Percentiles rank a stretch among this genome's conserved stretches.
phyloP scores from a whole-genome alignment of 2,888 invertebrate genomes.

The Malthinus flaveolus region DNA sequence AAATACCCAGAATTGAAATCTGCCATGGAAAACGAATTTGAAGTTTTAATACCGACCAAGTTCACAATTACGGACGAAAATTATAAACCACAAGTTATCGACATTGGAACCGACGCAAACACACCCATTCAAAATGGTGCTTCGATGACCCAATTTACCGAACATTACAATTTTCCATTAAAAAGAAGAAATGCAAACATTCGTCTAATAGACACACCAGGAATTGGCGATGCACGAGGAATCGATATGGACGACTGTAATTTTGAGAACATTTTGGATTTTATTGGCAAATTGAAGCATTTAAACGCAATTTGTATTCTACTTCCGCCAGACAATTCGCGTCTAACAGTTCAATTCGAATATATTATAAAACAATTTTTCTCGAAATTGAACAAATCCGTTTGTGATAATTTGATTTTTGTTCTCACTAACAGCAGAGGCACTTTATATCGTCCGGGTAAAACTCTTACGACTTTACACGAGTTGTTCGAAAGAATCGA shows the following conservation, averaged over 20 bases:
- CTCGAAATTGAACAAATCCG: constrained; percentile 42
- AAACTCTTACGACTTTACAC: constrained; percentile 35
- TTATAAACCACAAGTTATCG: constrained; percentile 1
- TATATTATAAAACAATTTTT: constrained; percentile 42
- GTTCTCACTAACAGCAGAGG: constrained; percentile 40
- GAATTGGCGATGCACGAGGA: constrained; percentile 40
- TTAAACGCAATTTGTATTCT: constrained; percentile 43
- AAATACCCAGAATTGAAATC: constrained; percentile 19
- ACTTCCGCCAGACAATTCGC: constrained; percentile 37
- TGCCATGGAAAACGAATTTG: constrained; percentile 17
- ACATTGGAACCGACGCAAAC: not conserved
- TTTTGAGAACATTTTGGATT: constrained; percentile 41
- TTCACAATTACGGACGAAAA: constrained; percentile 30
- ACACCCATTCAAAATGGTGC: not conserved
- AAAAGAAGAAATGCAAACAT: constrained; percentile 9
- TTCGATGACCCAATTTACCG: not conserved
- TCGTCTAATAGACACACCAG: constrained; percentile 44
- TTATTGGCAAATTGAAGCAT: constrained; percentile 38
- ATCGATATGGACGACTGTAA: constrained; percentile 35
- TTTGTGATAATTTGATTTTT: constrained; percentile 42
- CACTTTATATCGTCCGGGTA: constrained; percentile 38
- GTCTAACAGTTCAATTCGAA: constrained; percentile 37
- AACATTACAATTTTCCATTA: not conserved
- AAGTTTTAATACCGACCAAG: constrained; percentile 26
- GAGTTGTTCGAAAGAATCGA: constrained; percentile 34